Evolutionary conservation across 2,797 vertebrate species (phyloP).

Genomic region (Vespertilio murinus): DNA sequence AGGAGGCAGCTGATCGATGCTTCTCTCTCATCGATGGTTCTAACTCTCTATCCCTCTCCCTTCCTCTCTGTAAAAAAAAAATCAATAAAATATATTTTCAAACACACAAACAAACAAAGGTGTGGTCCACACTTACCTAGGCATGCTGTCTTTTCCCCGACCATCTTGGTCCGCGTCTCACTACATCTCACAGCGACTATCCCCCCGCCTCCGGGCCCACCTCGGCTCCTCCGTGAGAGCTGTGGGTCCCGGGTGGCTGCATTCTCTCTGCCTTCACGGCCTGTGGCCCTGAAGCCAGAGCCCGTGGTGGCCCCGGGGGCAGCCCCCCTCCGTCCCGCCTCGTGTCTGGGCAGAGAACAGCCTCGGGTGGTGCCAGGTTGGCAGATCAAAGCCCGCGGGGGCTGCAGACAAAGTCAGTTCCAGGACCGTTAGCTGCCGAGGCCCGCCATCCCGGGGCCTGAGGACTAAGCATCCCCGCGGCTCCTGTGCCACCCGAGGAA

Average conservation of each 20-base stretch:
- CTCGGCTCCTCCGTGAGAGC: background rate
- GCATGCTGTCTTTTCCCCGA: background rate
- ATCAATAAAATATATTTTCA: too few relatives aligned
- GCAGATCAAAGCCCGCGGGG: conserved; percentile 4
- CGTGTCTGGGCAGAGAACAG: background rate
- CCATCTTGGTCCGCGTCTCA: background rate
- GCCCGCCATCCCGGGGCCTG: background rate
- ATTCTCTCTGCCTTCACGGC: background rate
- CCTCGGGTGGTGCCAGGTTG: background rate
- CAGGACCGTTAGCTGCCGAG: background rate
- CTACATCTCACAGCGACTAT: background rate
- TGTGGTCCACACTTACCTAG: background rate
- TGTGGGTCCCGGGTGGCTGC: background rate
- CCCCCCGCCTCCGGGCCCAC: background rate
- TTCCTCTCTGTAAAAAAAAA: too few relatives aligned
- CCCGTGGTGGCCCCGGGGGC: background rate
- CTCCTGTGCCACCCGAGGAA: background rate
- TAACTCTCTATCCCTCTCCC: too few relatives aligned
- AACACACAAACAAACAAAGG: background rate
- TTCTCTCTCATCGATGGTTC: too few relatives aligned
- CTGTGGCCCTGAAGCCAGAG: background rate
- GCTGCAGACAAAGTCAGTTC: background rate
- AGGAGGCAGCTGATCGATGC: too few relatives aligned
- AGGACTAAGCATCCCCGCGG: background rate
- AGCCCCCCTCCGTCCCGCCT: conserved; percentile 27